Evolutionary conservation across 2,797 vertebrate genomes (phyloP), one percentile per base, ranked within the genome.

Genomic region (Malurus leucopterus): DNA sequence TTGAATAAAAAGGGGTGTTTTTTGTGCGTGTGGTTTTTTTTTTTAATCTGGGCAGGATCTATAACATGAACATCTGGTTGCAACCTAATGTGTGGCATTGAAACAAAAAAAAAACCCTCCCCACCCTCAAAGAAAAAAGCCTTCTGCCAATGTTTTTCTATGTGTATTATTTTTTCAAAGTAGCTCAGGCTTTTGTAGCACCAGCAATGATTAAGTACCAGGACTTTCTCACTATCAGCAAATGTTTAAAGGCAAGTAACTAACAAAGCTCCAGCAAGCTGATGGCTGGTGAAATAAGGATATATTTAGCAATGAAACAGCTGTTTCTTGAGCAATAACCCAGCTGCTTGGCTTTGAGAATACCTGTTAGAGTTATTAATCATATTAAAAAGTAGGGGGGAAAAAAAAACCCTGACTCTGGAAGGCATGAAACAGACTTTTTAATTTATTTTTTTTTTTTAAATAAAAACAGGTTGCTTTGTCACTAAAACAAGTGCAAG

Each of bases 1-100:
- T 95, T 95, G 91, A 96, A 96, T 94, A 93, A 95, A 96, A 96
- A 92, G 76, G 27, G 36, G 0, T 36, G 0, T 0, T 26, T 73
- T 74, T 23, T 73, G 23, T 47, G 24, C 67, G 27, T 20, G 5
- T 3, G 44, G 8, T 0, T 6, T 16, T 46, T 51, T 64, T 64
- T 77, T 88, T 93, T 94, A 93, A 94, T 89, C 91, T 82, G 88
- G 72, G 84, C 91, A 91, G 92, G 88, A 94, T 95, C 93, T 94
- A 93, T 95, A 96, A 96, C 69, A 65, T 61, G 94, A 95, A 96
- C 96, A 97, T 96, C 96, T 96, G 96, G 96, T 89, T 94, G 74
- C 78, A 94, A 91, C 93, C 92, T 95, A 91, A 90, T 69, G 88
- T 95, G 95, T 95, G 93, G 93, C 84, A 92, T 40, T 82, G 92